Conservation (phyloP, 2,888 invertebrate species). For the Bembecia ichneumoniformis region DNA sequence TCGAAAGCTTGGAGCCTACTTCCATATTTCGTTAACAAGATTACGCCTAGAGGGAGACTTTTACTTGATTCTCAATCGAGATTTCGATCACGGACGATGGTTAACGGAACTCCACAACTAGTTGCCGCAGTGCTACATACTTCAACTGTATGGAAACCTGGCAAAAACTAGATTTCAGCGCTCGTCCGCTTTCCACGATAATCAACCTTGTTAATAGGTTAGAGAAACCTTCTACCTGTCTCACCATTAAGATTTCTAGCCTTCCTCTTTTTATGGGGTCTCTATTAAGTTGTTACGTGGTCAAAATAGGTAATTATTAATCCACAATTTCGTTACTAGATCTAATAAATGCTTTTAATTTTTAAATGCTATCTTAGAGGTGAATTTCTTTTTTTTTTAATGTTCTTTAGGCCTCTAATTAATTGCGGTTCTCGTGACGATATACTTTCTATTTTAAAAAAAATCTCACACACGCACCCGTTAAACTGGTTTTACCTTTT, state of each 20-base stretch:
- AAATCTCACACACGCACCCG: conserved; percentile 26
- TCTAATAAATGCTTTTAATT: not conserved
- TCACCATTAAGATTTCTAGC: conserved; percentile 15
- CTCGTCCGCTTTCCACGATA: conserved; percentile 59
- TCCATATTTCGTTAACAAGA: conserved; percentile 56
- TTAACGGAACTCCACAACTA: conserved; percentile 53
- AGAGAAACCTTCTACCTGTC: conserved; percentile 58
- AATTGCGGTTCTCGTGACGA: conserved; percentile 11
- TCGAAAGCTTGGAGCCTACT: conserved; percentile 62
- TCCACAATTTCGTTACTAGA: not conserved
- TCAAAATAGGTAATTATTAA: not conserved
- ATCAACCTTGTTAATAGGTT: conserved; percentile 59
- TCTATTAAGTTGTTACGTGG: not conserved
- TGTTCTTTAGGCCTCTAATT: conserved; percentile 8
- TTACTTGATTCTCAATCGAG: conserved; percentile 49
- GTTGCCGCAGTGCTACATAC: conserved; percentile 33
- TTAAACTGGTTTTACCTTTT: conserved; percentile 25
- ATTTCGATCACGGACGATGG: conserved; percentile 38
- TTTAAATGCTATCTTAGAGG: not conserved
- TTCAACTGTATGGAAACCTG: conserved; percentile 46
- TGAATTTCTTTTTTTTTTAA: not conserved
- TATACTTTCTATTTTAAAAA: conserved; percentile 52
- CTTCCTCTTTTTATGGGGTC: not conserved
- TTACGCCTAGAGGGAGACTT: conserved; percentile 57
- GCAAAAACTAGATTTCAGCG: conserved; percentile 57